Evolutionary conservation across 1,140 invertebrate genomes (phyloP), one percentile per base, ranked within the genome.

Genomic region (Chionoecetes opilio): DNA sequence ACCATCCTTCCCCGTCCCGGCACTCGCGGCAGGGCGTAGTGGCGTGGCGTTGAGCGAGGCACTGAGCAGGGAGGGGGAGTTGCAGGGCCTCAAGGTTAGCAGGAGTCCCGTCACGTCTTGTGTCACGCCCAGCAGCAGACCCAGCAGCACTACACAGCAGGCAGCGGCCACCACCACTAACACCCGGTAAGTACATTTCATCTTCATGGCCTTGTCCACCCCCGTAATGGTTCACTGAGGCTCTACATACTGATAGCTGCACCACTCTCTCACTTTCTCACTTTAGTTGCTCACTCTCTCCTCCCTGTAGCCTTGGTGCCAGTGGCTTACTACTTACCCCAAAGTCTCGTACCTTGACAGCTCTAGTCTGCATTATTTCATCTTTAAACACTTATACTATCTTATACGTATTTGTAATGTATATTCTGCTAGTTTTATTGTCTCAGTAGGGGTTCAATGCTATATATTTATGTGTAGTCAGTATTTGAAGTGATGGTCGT

Each of bases 131-230:
- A 93, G 37, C 84, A 93, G 46, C 26, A 87, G 34, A 17, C 92
- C 92, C n/a, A 93, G 37, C 84, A 93, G 46, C 8, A 93, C 32
- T 53, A 93, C 35, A 2, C 86, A 3, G 26, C 11, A 86, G n/a
- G 29, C 17, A 26, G 63, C 63, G 26, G 32, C 85, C 14, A 37
- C 84, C 46, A 86, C 37, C 5, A 93, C 35, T 32, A 88, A 35
- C 6, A 93, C 34, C 35, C 93, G 21, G 32, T 89, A 93, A 29
- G 86, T 93, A 87, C 93, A 93, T 82, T 93, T 93, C 93, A 93
- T 93, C 88, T 75, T 91, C n/a, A 32, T 75, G 17, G 38, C 46
- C 46, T 53, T 53, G n/a, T n/a, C n/a, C n/a, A n/a, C n/a, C 46
- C 46, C 46, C 46, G 0, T 53, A 9, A 9, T 32, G 14, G 89